Evolutionary conservation across 2,797 vertebrate genomes (phyloP), one percentile per base, ranked within the genome.

Genomic region (Brachyalestes nurse): DNA sequence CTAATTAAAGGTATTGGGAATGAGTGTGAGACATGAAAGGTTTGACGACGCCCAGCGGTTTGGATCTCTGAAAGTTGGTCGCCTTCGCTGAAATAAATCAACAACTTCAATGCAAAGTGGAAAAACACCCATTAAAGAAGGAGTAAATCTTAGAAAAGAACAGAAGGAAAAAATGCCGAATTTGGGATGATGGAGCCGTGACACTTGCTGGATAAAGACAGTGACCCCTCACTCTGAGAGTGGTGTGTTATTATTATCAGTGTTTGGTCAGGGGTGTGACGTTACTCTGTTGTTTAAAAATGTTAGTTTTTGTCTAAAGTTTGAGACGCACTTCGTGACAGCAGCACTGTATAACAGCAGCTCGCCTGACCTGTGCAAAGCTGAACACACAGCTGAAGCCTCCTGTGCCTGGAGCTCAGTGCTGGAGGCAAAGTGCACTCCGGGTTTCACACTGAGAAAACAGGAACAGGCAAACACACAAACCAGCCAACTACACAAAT

Each of bases 1-100:
- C 96, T 97, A 99, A 98, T 98, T 98, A 98, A 98, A 97, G 97
- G 95, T 97, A 96, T 94, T 87, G 83, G 96, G 64, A 38, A 40
- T 95, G 95, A 95, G 96, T 96, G 96, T 96, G 94, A 97, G 96
- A 97, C 94, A 95, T 96, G 96, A 98, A 82, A 80, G 76, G 70
- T 58, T 75, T 83, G 67, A 77, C 65, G 75, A 14, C 76, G 69
- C 45, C 57, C 81, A 75, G 65, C 19, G n/a, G 51, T 78, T 67
- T 57, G 51, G 58, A 34, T 79, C 72, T 70, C 65, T 57, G 62
- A 80, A 80, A 62, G 80, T 81, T 81, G 78, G 57, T 5, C 49
- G 64, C n/a, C 66, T 73, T 13, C 62, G 65, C 47, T 49, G 34
- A 75, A 73, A 70, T 77, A 38, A 77, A 75, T 80, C 64, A 61